Evolutionary conservation across 2,888 invertebrate genomes (phyloP).

Genomic region (Andrena bicolor): DNA sequence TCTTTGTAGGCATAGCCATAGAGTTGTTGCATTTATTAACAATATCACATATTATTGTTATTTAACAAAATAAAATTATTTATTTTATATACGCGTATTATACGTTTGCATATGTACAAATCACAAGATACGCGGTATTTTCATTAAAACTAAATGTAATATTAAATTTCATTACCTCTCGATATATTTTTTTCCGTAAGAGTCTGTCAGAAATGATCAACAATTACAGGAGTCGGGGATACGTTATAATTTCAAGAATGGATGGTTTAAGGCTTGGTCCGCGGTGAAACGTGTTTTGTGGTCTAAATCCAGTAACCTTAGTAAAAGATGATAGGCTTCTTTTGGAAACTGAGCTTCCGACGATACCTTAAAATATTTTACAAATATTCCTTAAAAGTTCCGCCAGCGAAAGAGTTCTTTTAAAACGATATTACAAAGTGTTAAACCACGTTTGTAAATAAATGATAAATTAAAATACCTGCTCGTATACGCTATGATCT

Average conservation of each 20-base stretch:
- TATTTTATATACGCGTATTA: slow-evolving; percentile 44
- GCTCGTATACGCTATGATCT: slow-evolving; percentile 53
- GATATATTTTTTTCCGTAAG: slow-evolving; percentile 12
- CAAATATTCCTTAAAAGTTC: slow-evolving; percentile 39
- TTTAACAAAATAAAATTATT: slow-evolving; percentile 36
- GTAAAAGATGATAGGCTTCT: slow-evolving; percentile 91
- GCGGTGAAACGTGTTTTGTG: slow-evolving; percentile 91
- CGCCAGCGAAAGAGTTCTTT: not conserved
- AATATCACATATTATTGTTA: slow-evolving; percentile 36
- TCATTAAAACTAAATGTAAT: slow-evolving; percentile 30
- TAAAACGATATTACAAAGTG: slow-evolving; percentile 3
- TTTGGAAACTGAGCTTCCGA: slow-evolving; percentile 87
- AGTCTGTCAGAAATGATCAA: slow-evolving; percentile 12
- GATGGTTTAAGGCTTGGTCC: slow-evolving; percentile 90
- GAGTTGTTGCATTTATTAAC: slow-evolving; percentile 61
- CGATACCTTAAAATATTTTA: slow-evolving; percentile 74
- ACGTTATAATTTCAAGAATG: slow-evolving; percentile 87
- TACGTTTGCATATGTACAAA: slow-evolving; percentile 28
- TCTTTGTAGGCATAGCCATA: not conserved
- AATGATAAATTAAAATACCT: slow-evolving; percentile 76
- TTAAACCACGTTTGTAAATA: slow-evolving; percentile 39
- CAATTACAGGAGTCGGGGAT: slow-evolving; percentile 9
- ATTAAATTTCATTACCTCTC: slow-evolving; percentile 17
- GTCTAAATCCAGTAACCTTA: slow-evolving; percentile 91
- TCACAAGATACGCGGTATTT: slow-evolving; percentile 29